Percentiles rank a stretch among this genome's conserved stretches.
These are phyloP conservation scores for Strix aluco DNA, from an alignment of 2,113 vertebrate species.

Conservation along the genomic window DNA sequence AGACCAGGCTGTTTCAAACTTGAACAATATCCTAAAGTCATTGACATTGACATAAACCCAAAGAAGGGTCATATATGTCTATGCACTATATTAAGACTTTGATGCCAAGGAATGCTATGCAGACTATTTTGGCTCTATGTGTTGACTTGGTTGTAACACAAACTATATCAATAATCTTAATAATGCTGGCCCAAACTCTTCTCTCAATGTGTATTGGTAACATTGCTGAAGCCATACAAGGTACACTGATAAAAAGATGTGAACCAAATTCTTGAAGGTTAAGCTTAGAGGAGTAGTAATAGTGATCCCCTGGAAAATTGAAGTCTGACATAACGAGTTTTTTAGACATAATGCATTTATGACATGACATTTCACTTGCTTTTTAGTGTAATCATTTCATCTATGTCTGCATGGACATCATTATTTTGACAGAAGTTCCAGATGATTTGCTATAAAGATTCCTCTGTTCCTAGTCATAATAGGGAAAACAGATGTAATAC, in stretches of 20 bases:
- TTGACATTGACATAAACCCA: neutral
- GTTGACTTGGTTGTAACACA: neutral
- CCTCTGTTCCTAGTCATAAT: neutral
- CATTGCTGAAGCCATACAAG: neutral
- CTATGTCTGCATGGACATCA: neutral
- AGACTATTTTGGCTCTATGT: neutral
- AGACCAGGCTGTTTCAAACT: neutral
- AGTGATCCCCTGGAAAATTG: neutral
- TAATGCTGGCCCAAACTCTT: neutral
- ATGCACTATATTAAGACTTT: neutral
- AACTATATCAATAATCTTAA: neutral
- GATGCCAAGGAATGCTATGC: neutral
- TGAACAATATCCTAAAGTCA: neutral
- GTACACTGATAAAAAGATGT: fast-evolving
- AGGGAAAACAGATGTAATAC: neutral
- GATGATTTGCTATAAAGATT: neutral
- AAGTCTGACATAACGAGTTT: neutral
- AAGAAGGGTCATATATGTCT: neutral
- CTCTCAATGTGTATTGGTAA: neutral
- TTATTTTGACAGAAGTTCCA: neutral
- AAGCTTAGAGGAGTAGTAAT: neutral
- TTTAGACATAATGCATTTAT: neutral
- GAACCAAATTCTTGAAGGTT: neutral
- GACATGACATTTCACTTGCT: neutral
- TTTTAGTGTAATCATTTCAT: neutral